A percentile compares a stretch with the other conserved stretches of the same genome.
Conservation (phyloP, 2,113 vertebrate species). For the Peromyscus californicus region DNA sequence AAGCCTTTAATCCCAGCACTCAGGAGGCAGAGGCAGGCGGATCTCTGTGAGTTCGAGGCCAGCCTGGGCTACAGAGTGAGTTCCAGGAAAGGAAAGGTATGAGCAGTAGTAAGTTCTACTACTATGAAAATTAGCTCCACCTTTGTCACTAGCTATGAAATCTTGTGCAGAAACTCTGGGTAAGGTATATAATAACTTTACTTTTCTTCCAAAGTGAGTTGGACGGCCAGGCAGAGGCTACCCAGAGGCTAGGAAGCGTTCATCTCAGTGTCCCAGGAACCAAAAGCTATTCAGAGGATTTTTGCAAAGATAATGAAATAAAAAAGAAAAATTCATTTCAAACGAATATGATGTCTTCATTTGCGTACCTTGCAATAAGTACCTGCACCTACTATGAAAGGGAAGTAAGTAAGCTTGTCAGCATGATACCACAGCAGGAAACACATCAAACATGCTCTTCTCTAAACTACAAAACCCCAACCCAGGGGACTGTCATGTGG, state of each 20-base stretch:
- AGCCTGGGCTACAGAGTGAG: no score
- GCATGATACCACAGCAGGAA: neutral
- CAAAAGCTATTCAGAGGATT: neutral
- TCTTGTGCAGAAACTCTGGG: neutral
- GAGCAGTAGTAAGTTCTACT: neutral
- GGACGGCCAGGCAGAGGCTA: neutral
- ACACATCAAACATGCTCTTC: neutral
- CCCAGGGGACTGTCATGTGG: neutral
- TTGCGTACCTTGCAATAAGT: constrained; percentile 29
- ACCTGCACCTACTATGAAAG: neutral
- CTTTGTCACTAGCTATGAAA: neutral
- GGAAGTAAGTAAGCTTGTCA: neutral
- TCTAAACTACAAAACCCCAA: constrained; percentile 7
- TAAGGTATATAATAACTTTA: neutral
- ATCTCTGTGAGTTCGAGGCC: no score
- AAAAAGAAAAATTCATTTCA: neutral
- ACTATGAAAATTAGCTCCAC: neutral
- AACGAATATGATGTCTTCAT: neutral
- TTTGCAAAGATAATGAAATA: neutral
- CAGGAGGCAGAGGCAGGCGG: no score
- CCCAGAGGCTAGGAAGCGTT: neutral
- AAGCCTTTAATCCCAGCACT: no score
- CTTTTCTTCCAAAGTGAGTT: neutral
- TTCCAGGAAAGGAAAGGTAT: neutral
- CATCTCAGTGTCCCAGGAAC: no score